A percentile compares a stretch with the other conserved stretches of the same genome.
Evolutionary conservation across 2,113 vertebrate genomes (phyloP).

Genomic region (Chauna torquata): DNA sequence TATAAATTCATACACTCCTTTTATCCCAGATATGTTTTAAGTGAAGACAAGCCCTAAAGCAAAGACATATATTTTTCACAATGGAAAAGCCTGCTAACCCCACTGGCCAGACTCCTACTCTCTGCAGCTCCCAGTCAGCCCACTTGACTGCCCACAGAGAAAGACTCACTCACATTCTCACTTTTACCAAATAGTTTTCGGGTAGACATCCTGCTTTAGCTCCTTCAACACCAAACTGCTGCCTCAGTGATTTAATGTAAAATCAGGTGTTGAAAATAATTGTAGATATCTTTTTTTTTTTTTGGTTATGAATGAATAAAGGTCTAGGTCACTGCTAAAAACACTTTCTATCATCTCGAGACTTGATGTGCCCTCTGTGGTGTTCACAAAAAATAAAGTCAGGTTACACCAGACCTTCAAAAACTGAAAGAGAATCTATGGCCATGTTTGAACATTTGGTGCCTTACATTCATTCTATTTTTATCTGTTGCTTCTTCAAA

Average conservation of each 20-base stretch:
- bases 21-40: conserved; percentile 17
- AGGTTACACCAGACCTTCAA: neutral
- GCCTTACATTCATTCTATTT: neutral
- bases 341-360: neutral
- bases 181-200: neutral
- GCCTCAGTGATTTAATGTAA: neutral
- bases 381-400: neutral
- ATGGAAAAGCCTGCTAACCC: neutral
- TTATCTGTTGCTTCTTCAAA: neutral
- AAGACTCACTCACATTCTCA: neutral
- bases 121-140: neutral
- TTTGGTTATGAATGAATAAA: neutral
- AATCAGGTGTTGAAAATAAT: neutral
- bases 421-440: neutral
- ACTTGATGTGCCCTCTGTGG: neutral
- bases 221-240: neutral
- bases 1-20: neutral
- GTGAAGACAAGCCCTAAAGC: neutral
- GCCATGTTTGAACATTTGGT: neutral
- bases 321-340: neutral
- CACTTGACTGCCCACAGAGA: neutral
- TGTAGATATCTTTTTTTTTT: neutral
- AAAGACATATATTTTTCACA: neutral
- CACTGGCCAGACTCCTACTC: neutral
- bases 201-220: neutral